These are phyloP conservation scores for Catharus minimus DNA, from an alignment of 2,113 vertebrate genomes.

Conservation along the genomic window DNA sequence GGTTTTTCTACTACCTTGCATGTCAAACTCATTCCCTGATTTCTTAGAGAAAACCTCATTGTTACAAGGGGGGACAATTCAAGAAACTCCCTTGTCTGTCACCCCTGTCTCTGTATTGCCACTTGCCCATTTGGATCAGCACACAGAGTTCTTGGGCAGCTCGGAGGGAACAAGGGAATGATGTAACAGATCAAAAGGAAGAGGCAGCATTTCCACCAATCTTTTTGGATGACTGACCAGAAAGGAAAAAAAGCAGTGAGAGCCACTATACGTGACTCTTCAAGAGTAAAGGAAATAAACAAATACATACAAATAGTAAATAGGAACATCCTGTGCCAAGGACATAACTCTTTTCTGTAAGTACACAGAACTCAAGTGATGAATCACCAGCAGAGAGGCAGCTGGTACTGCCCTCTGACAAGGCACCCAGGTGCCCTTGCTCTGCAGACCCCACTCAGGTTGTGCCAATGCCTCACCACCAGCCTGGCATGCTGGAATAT, in stretches of 20 bases:
- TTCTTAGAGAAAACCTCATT: neutral
- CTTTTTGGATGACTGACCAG: neutral
- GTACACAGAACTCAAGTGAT: fast-evolving
- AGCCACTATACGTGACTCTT: neutral
- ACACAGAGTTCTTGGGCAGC: fast-evolving
- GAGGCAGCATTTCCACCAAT: fast-evolving
- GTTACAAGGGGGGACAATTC: neutral
- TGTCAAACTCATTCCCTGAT: neutral
- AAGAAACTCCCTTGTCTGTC: neutral
- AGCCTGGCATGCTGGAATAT: fast-evolving
- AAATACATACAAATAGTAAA: neutral
- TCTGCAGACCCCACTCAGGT: neutral
- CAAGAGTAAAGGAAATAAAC: neutral
- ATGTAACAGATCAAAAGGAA: neutral
- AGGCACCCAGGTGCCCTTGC: neutral
- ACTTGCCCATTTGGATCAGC: neutral
- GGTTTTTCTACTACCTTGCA: neutral
- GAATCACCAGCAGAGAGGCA: neutral
- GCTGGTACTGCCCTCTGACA: neutral
- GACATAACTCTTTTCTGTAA: neutral
- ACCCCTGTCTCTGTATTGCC: neutral
- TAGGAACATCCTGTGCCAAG: neutral
- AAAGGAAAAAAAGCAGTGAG: neutral
- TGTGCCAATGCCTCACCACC: fast-evolving
- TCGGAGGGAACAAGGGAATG: neutral